A percentile compares a stretch with the other conserved stretches of the same genome.
Evolutionary conservation across 2,888 invertebrate genomes (phyloP).

Genomic region (Neuroscelio doddi): DNA sequence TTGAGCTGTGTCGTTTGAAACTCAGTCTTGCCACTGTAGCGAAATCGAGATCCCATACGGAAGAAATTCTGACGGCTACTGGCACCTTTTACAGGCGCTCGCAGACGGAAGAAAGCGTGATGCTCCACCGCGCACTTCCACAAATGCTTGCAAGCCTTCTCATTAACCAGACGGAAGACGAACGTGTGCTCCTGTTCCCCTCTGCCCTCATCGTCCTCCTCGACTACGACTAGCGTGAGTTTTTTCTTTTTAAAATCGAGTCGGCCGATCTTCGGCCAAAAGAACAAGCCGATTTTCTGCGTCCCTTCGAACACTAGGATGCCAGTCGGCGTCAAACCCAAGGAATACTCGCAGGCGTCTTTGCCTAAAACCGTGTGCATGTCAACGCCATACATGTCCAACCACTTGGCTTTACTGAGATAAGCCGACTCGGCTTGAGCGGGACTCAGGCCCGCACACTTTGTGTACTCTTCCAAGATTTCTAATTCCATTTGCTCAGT

Average conservation of each 20-base stretch:
- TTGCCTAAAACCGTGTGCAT: slow-evolving; percentile 98
- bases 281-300: slow-evolving; percentile 98
- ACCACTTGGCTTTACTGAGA: slow-evolving; percentile 96
- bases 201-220: slow-evolving; percentile 97
- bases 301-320: slow-evolving; percentile 97
- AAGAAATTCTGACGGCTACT: slow-evolving; percentile 96
- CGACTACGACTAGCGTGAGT: slow-evolving; percentile 96
- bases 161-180: slow-evolving; percentile 95
- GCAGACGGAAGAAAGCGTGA: slow-evolving; percentile 97
- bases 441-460: slow-evolving; percentile 89
- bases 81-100: slow-evolving; percentile 90
- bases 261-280: slow-evolving; percentile 99
- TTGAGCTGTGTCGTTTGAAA: slow-evolving; percentile 96
- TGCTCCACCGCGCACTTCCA: slow-evolving; percentile 99
- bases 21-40: slow-evolving; percentile 96
- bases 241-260: slow-evolving; percentile 99
- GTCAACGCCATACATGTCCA: slow-evolving; percentile 99
- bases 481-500: slow-evolving; percentile 97
- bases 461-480: slow-evolving; percentile 93
- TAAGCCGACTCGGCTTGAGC: slow-evolving; percentile 97
- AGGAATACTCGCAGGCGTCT: slow-evolving; percentile 95
- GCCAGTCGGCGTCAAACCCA: slow-evolving; percentile 98
- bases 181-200: slow-evolving; percentile 98
- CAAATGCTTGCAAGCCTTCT: slow-evolving; percentile 98
- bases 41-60: slow-evolving; percentile 98